Base-by-base conservation (phyloP, 2,888 invertebrate genomes). In the Resseliella maxima region DNA sequence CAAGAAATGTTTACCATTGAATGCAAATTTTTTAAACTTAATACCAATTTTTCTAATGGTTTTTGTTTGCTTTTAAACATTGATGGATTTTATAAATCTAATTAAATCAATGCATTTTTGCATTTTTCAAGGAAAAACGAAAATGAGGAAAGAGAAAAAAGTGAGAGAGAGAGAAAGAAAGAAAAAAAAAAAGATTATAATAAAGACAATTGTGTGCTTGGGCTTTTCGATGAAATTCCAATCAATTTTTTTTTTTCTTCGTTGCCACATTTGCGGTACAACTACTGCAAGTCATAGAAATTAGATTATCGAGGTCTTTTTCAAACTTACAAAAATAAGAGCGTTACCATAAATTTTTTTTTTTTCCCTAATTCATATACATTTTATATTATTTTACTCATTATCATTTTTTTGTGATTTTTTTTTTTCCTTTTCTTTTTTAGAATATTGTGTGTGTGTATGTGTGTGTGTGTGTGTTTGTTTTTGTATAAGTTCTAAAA, bases 391-490 rank as follows among this genome's bases (percentile, higher is more conserved):
- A 72, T 72, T 15, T 50, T 72, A 72, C 15, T 31, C 59, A 59
- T 24, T 24, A 72, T 72, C 59, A n/a, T 59, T 72, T 72, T 72
- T 72, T 72, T 72, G 31, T 72, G 72, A 31, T 72, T 72, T 72
- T 72, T 72, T 31, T 35, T 59, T 59, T 59, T 59, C 12, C 15
- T 35, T 72, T 72, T 5, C 31, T 72, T 31, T 72, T 72, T 72
- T 72, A 72, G 72, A 72, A 72, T 72, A 72, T 72, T 72, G 72
- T 72, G 72, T 72, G 72, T n/a, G n/a, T n/a, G n/a, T n/a, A n/a
- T n/a, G n/a, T n/a, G n/a, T n/a, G n/a, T n/a, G n/a, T n/a, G n/a
- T n/a, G n/a, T n/a, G n/a, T n/a, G n/a, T n/a, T n/a, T n/a, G n/a
- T n/a, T n/a, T n/a, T n/a, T n/a, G n/a, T 72, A 72, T 72, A 72